phyloP scores from a whole-genome alignment of 1,140 invertebrate species.

The Anastatus disparis region DNA sequence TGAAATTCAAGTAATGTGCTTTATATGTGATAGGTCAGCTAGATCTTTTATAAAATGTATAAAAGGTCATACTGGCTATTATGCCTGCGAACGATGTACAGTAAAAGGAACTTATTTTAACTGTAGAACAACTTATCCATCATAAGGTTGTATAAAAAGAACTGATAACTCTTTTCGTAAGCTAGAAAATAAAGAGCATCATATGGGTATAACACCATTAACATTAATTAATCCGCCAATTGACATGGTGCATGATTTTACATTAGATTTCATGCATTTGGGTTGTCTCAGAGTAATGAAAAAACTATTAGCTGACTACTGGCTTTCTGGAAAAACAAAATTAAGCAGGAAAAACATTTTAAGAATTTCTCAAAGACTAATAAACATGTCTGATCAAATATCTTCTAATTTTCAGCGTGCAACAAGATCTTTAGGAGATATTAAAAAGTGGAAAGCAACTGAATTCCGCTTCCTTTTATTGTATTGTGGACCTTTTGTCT shows the following conservation, averaged over 20 bases:
- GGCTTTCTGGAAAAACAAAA: not conserved
- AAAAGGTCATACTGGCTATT: constrained; percentile 38
- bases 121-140: constrained; percentile 14
- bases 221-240: not conserved
- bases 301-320: not conserved
- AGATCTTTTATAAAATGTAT: constrained; percentile 38
- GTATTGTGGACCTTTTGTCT: constrained; percentile 22
- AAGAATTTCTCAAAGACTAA: not conserved
- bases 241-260: not conserved
- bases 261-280: constrained; percentile 2
- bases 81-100: constrained; percentile 36
- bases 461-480: constrained; percentile 26
- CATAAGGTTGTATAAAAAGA: constrained; percentile 7
- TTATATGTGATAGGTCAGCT: constrained; percentile 41
- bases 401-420: not conserved
- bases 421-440: not conserved
- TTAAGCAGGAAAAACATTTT: not conserved
- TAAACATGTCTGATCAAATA: not conserved
- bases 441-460: constrained; percentile 23
- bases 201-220: not conserved
- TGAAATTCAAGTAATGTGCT: constrained; percentile 32
- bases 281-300: not conserved
- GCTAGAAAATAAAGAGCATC: constrained; percentile 23
- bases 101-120: not conserved
- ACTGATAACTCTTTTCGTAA: constrained; percentile 19